Base-by-base conservation (phyloP, 2,888 invertebrate species). In the Himalopsyche anomala region DNA sequence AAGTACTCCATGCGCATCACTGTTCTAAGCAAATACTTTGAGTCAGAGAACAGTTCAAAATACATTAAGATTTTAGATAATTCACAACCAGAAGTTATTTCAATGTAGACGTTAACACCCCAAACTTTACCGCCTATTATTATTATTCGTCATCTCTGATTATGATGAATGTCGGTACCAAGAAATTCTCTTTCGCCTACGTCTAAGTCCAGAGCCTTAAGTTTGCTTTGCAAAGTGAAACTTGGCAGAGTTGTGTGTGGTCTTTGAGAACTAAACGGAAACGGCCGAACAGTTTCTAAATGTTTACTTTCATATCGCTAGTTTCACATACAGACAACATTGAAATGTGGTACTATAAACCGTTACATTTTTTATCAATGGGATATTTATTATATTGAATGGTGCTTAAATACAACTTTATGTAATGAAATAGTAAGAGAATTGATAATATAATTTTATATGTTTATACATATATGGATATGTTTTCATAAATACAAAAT, bases 21-120 rank as follows among this genome's bases (percentile, higher is more conserved):
- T 28, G 28, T 28, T 28, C 28, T 28, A 28, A 28, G 28, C 8
- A 15, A 15, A 51, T 5, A 51, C 51, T 5, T 51, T 12, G 3
- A 15, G 15, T 15, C 51, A 51, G 12, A 51, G 51, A 15, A 15
- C 15, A 15, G 12, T 15, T 36, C 38, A 74, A 74, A 74, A 74
- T 28, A 28, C 74, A 74, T 74, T 36, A 36, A 74, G 74, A 74
- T 74, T 28, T 74, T 74, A 74, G 74, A 74, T 74, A 74, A 74
- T 51, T 51, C 36, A 38, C 3, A 74, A 74, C 19, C 74, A 28
- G 74, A 74, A 74, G 74, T 38, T 62, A 28, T 62, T 74, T 36
- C 36, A 74, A 2, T 12, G 74, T 19, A 62, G 19, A 62, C n/a
- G 62, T 74, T 36, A 15, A 12, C 28, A 36, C 74, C 36, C 12